Evolutionary conservation across 2,113 vertebrate species (phyloP), one percentile per base, ranked within the genome.

Genomic region (Athene cunicularia): DNA sequence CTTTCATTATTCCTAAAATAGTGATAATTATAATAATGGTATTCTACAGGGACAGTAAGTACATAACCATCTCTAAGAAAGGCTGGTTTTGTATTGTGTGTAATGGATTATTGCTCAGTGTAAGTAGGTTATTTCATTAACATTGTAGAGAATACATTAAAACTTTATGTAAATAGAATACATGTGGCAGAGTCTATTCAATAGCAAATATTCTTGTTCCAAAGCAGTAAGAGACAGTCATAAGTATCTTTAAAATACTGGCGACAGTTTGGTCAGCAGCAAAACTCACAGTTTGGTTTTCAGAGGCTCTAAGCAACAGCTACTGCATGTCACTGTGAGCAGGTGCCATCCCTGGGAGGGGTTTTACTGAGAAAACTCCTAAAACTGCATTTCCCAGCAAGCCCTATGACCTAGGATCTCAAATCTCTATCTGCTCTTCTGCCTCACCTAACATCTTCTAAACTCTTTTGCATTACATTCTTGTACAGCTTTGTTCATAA

Each of bases 241-340:
- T 32, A 70, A 56, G 3, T 18, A 47, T n/a, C 37, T 67, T 41
- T 13, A 70, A 89, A 91, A 30, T 14, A 13, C 32, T 17, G 50
- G 43, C 0, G 2, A 17, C 56, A 35, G 9, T 52, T 30, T 39
- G 50, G 33, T 60, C 33, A 22, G 30, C 68, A 64, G 45, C 68
- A 59, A 47, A 81, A 15, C 43, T 45, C 49, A n/a, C 6, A 1
- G n/a, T 32, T 20, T 22, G 45, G 33, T 53, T 66, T 35, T 47
- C 4, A 43, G 71, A 37, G 41, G 52, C 0, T 1, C 56, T 39
- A 7, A 32, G 74, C 2, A 2, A 14, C 39, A 5, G 14, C 17
- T 47, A 10, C 1, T 8, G 1, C 9, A 1, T 3, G 14, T 35
- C 32, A 13, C 27, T 22, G 24, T 3, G 68, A 50, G n/a, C 24